phyloP scores from a whole-genome alignment of 2,888 invertebrate species.

The Cerceris ruficornis region DNA sequence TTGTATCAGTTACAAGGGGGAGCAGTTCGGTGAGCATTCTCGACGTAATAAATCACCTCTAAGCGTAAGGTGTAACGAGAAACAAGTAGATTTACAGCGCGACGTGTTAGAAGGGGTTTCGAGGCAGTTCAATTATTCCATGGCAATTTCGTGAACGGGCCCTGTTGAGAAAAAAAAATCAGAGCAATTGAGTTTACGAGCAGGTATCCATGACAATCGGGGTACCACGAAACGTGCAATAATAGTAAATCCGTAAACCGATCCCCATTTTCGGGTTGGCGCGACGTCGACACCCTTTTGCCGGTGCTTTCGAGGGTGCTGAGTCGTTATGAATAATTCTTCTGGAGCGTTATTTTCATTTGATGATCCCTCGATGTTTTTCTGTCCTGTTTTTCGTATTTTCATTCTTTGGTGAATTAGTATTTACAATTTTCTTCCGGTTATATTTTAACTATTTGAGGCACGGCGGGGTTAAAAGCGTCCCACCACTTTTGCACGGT shows the following conservation, averaged over 20 bases:
- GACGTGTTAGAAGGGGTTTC: conserved; percentile 30
- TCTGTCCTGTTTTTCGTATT: no score
- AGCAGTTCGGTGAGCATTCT: neutral
- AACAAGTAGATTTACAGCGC: conserved; percentile 24
- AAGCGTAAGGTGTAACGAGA: conserved; percentile 26
- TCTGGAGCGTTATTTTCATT: no score
- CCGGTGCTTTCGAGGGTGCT: no score
- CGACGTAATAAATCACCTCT: conserved; percentile 43
- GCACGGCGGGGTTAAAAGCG: no score
- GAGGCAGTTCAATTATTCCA: conserved; percentile 35
- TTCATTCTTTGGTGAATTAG: no score
- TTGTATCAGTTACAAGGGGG: conserved; percentile 26
- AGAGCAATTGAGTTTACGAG: conserved; percentile 4
- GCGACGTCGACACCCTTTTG: conserved; percentile 7
- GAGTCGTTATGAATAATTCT: no score
- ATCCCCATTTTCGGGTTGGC: neutral
- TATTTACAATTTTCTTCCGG: no score
- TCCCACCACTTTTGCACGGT: no score
- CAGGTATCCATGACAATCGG: conserved; percentile 5
- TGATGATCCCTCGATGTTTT: no score
- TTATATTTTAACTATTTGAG: no score
- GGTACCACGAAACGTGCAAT: conserved; percentile 2
- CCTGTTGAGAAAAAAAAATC: conserved; percentile 14
- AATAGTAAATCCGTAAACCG: conserved; percentile 6
- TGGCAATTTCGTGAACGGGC: conserved; percentile 4